Evolutionary conservation across 2,888 invertebrate genomes (phyloP), one percentile per base, ranked within the genome.

Genomic region (Spisula solida): DNA sequence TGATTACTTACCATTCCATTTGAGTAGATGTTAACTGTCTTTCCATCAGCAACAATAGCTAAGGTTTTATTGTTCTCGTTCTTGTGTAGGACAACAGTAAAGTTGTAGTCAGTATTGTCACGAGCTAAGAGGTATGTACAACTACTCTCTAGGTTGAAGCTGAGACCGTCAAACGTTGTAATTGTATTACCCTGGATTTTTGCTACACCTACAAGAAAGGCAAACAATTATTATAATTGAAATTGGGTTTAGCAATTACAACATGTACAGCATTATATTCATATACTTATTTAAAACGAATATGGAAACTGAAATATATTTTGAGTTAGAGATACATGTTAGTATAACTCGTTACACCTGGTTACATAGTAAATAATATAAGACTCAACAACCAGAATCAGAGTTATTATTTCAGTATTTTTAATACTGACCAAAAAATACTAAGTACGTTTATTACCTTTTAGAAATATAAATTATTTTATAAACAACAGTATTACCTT

Each of bases 101-200:
- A 99, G 97, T 98, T 98, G 91, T 98, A 97, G 94, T 98, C 97
- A 25, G 98, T 97, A 96, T 98, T 98, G 97, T 99, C 99, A 83
- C 98, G 98, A 0, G 98, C 98, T 84, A 99, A 97, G 0, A 99
- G 97, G 97, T 98, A 99, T 0, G 98, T 98, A 95, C 99, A 98
- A 0, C 97, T 97, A 75, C 98, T 98, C 0, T 97, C 97, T 93
- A 98, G 98, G n/a, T 98, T 98, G 96, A 98, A 98, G 93, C 98
- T 98, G 47, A 97, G 97, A 88, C 98, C 98, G 97, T 99, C 99
- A 96, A 99, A 99, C 0, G 99, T 99, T 93, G 98, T 98, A 92
- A 98, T 98, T 92, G 98, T 98, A 29, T 98, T 98, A 29, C 98
- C 97, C 14, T 98, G 98, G 94, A 99, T 97, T 96, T 98, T 97